Evolutionary conservation across 2,113 vertebrate species (phyloP), one percentile per base, ranked within the genome.

Genomic region (Crotalus horridus): DNA sequence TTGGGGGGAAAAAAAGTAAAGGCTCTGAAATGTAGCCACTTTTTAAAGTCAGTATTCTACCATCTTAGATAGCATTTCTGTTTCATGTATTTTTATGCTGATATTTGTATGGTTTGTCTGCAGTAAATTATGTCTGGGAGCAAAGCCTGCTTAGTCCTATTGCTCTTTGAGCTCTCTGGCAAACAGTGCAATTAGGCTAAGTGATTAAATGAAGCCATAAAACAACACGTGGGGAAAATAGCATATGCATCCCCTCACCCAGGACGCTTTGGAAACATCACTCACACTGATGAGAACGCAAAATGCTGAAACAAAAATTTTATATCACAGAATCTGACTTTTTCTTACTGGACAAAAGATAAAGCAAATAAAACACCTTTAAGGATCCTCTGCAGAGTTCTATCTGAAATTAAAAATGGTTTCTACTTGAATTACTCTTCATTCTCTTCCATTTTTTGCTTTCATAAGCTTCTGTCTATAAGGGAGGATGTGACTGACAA

Each of bases 181-280:
- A 90, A 90, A 93, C 85, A 85, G 81, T 81, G 43, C 93, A 94
- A 92, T 90, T 91, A 87, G 58, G 61, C 20, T 89, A 88, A 94
- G 81, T 89, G 51, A 69, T 89, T 89, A 92, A 85, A 91, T 85
- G 61, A 56, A 94, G 86, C 39, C 58, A 91, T 46, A n/a, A 86
- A 92, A 23, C 88, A 85, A 59, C 43, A 56, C 21, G 90, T 86
- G 43, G 88, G 74, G 33, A 87, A 91, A 81, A 3, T 33, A 64
- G 48, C 55, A 39, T 61, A 33, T 61, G 6, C 85, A 46, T 87
- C 90, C 58, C 46, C 24, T 11, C 48, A 55, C 39, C 85, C 54
- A 85, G 64, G 23, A 61, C 2, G 74, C 17, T 94, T 81, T 85
- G 64, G 43, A 10, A 87, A 21, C 39, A 29, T 26, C 46, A 43